A percentile compares a stretch with the other conserved stretches of the same genome.
Evolutionary conservation across 2,113 vertebrate genomes (phyloP).

Genomic region (Astatoreochromis straeleni): DNA sequence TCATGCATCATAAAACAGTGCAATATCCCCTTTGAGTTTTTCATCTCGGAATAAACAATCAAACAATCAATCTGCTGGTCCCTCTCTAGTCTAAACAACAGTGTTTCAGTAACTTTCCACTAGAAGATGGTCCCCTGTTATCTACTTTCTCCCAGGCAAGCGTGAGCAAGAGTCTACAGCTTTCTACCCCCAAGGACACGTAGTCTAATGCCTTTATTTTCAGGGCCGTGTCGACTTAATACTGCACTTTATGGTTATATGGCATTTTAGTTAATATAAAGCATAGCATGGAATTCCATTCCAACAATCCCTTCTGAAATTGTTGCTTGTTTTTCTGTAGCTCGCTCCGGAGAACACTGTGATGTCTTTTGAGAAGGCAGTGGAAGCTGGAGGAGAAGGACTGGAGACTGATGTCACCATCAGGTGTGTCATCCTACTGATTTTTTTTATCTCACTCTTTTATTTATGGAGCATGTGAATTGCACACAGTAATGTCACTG

Average conservation of each 20-base stretch:
- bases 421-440: conserved; percentile 69
- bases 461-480: not conserved
- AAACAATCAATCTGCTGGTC: not conserved
- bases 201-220: not conserved
- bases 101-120: not conserved
- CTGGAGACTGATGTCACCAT: conserved; percentile 84
- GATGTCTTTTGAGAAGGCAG: conserved; percentile 87
- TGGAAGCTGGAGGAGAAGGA: conserved; percentile 77
- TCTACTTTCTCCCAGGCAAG: not conserved
- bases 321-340: conserved; percentile 49
- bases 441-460: not conserved
- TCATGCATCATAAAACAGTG: not conserved
- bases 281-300: not conserved
- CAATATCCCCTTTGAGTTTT: rapidly evolving
- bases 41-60: not conserved
- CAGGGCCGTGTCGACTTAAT: rapidly evolving
- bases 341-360: conserved; percentile 86
- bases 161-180: not conserved
- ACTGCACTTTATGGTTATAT: not conserved
- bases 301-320: not conserved
- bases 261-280: not conserved
- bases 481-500: not conserved
- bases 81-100: not conserved
- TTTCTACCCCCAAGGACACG: not conserved
- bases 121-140: not conserved